Percentiles rank a stretch among this genome's conserved stretches.
These are phyloP conservation scores for Eueides isabella DNA, from an alignment of 1,140 invertebrate genomes.

Conservation along the genomic window DNA sequence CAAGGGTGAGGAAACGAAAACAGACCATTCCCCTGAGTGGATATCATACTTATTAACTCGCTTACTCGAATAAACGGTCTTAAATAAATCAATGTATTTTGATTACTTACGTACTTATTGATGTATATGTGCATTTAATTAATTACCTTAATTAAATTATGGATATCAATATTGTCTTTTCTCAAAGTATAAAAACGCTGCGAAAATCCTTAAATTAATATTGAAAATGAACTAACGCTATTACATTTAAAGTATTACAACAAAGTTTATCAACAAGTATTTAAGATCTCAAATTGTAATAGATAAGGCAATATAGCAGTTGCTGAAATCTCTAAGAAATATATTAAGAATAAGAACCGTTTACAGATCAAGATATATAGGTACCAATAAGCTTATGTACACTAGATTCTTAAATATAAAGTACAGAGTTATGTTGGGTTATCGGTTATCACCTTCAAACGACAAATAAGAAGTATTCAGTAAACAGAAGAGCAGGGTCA, in stretches of 20 bases:
- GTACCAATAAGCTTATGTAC: neutral
- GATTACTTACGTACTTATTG: too few relatives aligned
- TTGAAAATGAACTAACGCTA: neutral
- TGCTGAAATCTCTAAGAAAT: neutral
- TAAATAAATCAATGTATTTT: too few relatives aligned
- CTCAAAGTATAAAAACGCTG: too few relatives aligned
- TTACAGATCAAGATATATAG: too few relatives aligned
- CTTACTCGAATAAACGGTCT: too few relatives aligned
- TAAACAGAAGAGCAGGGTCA: constrained; percentile 19
- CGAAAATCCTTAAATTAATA: neutral
- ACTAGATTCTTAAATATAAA: neutral
- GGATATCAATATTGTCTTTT: too few relatives aligned
- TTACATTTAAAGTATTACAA: neutral
- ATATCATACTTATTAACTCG: too few relatives aligned
- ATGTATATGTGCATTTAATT: too few relatives aligned
- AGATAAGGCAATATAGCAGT: neutral
- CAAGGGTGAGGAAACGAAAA: too few relatives aligned
- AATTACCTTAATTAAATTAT: neutral
- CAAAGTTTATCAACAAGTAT: neutral
- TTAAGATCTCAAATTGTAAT: neutral
- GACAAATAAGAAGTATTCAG: constrained; percentile 17
- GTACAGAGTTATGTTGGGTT: too few relatives aligned
- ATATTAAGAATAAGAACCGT: neutral
- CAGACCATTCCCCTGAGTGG: too few relatives aligned
- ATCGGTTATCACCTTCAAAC: neutral